Evolutionary conservation across 2,113 vertebrate genomes (phyloP), one percentile per base, ranked within the genome.

Genomic region (Clupea harengus): DNA sequence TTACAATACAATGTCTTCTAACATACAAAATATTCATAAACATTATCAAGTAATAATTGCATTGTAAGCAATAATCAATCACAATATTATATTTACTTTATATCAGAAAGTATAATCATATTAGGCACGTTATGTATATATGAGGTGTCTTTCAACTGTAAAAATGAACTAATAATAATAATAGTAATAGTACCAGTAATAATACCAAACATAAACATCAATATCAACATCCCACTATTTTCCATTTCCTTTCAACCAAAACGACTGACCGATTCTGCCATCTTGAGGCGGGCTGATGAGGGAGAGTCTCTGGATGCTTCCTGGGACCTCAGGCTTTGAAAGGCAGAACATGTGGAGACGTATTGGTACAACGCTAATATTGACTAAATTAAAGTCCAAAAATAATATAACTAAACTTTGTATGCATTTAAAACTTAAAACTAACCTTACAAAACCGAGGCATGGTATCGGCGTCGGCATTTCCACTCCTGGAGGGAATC

Each of bases 251-350:
- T 45, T 47, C 2, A 13, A 52, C 39, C 39, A 39, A 39, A 39
- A 2, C 39, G 46, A 90, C 95, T 92, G 88, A 98, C 97, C 97
- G 94, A 96, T 96, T 6, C 86, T 93, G 85, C 96, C 95, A 28
- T 95, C 93, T 6, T 93, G 95, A 0, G 95, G 95, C 44, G 97
- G 94, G 84, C 92, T 95, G 89, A 97, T 95, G 89, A 97, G 11
- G 8, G 96, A 96, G 81, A 97, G 88, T 82, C 96, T 96, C 17
- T 92, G 80, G 5, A 92, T 88, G 45, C 91, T 95, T 0, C 87
- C 84, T 0, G 86, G 82, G 9, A 85, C 88, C 60, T 94, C 94
- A 0, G 89, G 92, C 97, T 99, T 92, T 83, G 60, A 13, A 44
- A 83, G 0, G 17, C 50, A 85, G 88, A 85, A 82, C 78, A n/a